These are phyloP conservation scores for Euwallacea similis DNA, from an alignment of 1,140 invertebrate genomes.

Conservation along the genomic window DNA sequence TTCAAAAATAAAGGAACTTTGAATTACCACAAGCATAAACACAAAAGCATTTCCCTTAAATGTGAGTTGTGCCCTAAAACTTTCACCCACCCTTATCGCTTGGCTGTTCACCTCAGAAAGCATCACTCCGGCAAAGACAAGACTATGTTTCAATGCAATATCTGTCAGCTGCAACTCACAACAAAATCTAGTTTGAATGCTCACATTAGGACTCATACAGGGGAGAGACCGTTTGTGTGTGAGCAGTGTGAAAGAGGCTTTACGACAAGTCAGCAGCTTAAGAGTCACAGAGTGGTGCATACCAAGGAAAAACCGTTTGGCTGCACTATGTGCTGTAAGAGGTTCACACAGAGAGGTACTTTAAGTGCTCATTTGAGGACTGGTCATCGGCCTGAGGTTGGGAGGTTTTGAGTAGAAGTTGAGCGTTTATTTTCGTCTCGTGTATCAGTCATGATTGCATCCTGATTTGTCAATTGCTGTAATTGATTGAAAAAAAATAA, in stretches of 20 bases:
- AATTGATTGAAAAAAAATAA: too few species aligned
- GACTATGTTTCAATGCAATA: slow-evolving; percentile 47
- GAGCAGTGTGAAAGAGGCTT: slow-evolving; percentile 45
- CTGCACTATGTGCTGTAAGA: slow-evolving; percentile 52
- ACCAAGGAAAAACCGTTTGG: slow-evolving; percentile 41
- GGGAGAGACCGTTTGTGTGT: slow-evolving; percentile 57
- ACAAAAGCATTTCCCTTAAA: not conserved
- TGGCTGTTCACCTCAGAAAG: not conserved
- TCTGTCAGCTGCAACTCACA: slow-evolving; percentile 42
- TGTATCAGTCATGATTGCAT: too few species aligned
- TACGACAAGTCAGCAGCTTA: slow-evolving; percentile 43
- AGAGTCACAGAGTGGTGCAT: slow-evolving; percentile 44
- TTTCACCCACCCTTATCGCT: not conserved
- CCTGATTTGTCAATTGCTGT: too few species aligned
- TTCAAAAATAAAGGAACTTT: too few species aligned
- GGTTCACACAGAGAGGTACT: slow-evolving; percentile 43
- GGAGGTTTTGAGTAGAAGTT: too few species aligned
- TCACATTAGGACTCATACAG: slow-evolving; percentile 49
- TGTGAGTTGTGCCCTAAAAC: not conserved
- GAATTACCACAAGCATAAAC: not conserved
- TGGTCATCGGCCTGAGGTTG: not conserved
- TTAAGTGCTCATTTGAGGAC: slow-evolving; percentile 43
- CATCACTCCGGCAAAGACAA: not conserved
- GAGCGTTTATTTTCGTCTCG: too few species aligned
- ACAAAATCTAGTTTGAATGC: slow-evolving; percentile 42